Evolutionary conservation across 2,888 invertebrate species (phyloP).

Genomic region (Auanema freiburgensis): DNA sequence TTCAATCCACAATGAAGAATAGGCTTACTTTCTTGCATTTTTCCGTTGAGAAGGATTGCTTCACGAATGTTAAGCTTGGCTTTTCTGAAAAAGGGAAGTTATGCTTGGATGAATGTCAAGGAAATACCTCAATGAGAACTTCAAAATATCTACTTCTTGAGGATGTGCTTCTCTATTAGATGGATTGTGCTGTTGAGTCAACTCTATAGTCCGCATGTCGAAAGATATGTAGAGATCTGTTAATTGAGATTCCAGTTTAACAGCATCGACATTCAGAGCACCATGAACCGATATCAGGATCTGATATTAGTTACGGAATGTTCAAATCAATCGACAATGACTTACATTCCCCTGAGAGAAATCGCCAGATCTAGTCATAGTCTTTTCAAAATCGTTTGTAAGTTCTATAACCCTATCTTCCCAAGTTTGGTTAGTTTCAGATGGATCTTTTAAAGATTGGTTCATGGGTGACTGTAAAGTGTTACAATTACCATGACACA

Average conservation of each 20-base stretch:
- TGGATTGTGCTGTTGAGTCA: slow-evolving; percentile 33
- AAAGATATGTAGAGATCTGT: slow-evolving; percentile 57
- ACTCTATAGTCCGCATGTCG: slow-evolving; percentile 43
- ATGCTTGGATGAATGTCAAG: not conserved
- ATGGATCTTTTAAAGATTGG: not conserved
- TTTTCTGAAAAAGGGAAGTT: slow-evolving; percentile 13
- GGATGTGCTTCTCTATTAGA: slow-evolving; percentile 6
- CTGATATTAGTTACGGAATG: slow-evolving; percentile 6
- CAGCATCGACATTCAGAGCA: slow-evolving; percentile 20
- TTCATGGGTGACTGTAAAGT: slow-evolving; percentile 1
- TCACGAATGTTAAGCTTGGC: slow-evolving; percentile 18
- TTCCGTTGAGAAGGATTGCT: slow-evolving; percentile 8
- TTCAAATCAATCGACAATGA: not conserved
- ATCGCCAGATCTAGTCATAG: slow-evolving; percentile 22
- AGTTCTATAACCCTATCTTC: slow-evolving; percentile 41
- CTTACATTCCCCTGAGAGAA: slow-evolving; percentile 15
- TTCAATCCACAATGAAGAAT: slow-evolving; percentile 16
- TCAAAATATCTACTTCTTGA: slow-evolving; percentile 7
- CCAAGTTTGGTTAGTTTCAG: slow-evolving; percentile 19
- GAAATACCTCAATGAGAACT: not conserved
- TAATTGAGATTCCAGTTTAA: slow-evolving; percentile 47
- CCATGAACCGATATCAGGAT: slow-evolving; percentile 34
- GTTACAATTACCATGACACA: no score
- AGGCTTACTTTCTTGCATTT: slow-evolving; percentile 11
- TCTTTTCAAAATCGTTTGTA: slow-evolving; percentile 37